These are phyloP conservation scores for Cossypha heuglini DNA, from an alignment of 2,797 vertebrate genomes.

Conservation along the genomic window DNA sequence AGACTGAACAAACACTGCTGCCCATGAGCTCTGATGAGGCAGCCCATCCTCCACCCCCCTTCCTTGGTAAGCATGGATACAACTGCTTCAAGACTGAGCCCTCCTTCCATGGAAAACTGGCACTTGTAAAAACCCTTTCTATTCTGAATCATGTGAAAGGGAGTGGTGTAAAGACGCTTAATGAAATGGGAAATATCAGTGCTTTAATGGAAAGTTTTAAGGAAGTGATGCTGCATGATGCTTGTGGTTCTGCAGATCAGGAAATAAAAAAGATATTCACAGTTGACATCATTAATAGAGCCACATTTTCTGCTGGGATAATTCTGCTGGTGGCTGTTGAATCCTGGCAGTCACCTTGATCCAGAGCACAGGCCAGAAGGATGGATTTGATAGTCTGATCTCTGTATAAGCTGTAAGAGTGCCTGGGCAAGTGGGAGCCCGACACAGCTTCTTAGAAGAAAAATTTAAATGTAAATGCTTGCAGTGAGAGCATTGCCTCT, in stretches of 20 bases:
- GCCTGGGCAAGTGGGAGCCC: not conserved
- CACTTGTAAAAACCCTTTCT: not conserved
- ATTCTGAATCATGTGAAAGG: not conserved
- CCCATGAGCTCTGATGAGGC: not conserved
- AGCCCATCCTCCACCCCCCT: not conserved
- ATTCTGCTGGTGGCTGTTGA: not conserved
- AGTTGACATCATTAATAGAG: not conserved
- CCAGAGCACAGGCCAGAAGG: not conserved
- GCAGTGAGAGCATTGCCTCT: not conserved
- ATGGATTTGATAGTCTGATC: not conserved
- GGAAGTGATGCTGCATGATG: not conserved
- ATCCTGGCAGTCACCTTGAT: not conserved
- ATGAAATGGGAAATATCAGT: not conserved
- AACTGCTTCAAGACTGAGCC: not conserved
- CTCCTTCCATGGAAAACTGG: not conserved
- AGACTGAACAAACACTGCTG: not conserved
- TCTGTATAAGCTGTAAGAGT: not conserved
- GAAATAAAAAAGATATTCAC: not conserved
- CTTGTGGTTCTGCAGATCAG: not conserved
- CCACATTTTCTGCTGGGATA: not conserved
- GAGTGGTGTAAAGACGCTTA: not conserved
- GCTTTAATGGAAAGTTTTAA: not conserved
- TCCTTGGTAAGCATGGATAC: fast-evolving
- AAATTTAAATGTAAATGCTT: not conserved
- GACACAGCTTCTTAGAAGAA: not conserved